Evolutionary conservation across 2,113 vertebrate species (phyloP).

Genomic region (Austrofundulus limnaeus): DNA sequence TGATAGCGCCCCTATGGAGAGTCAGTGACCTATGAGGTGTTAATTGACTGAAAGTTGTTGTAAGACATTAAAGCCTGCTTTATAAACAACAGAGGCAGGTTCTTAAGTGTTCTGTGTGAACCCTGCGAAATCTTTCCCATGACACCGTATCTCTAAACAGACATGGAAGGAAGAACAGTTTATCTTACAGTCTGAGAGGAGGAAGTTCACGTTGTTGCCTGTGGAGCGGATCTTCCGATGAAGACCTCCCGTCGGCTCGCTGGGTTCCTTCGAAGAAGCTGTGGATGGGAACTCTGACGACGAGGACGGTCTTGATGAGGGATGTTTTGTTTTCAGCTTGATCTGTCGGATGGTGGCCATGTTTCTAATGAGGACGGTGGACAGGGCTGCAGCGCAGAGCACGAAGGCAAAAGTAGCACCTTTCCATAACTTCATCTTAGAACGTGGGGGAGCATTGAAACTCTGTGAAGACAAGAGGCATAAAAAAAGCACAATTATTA

Average conservation of each 20-base stretch:
- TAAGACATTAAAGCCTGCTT: conserved; percentile 25
- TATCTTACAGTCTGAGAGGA: conserved; percentile 81
- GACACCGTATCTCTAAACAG: conserved; percentile 29
- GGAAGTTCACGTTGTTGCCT: conserved; percentile 69
- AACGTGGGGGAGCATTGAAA: conserved; percentile 88
- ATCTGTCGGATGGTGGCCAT: conserved; percentile 60
- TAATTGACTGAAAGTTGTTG: conserved; percentile 45
- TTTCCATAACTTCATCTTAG: conserved; percentile 98
- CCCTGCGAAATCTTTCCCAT: conserved; percentile 20
- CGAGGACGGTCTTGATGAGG: conserved; percentile 25
- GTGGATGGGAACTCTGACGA: conserved; percentile 28
- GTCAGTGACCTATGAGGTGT: conserved; percentile 47
- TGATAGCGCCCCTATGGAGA: not conserved
- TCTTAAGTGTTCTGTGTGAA: conserved; percentile 25
- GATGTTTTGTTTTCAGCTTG: conserved; percentile 42
- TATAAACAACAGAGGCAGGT: conserved; percentile 32
- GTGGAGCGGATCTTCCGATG: conserved; percentile 66
- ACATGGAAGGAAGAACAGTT: conserved; percentile 30
- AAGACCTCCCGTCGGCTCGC: conserved; percentile 28
- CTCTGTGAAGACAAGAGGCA: conserved; percentile 76
- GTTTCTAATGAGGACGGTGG: conserved; percentile 85
- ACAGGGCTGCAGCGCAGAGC: conserved; percentile 85
- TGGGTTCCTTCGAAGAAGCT: conserved; percentile 9
- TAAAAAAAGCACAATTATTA: conserved; percentile 30
- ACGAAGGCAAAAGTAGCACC: conserved; percentile 86